Conservation (phyloP, 2,888 invertebrate genomes). For the Orthonychiurus folsomi region DNA sequence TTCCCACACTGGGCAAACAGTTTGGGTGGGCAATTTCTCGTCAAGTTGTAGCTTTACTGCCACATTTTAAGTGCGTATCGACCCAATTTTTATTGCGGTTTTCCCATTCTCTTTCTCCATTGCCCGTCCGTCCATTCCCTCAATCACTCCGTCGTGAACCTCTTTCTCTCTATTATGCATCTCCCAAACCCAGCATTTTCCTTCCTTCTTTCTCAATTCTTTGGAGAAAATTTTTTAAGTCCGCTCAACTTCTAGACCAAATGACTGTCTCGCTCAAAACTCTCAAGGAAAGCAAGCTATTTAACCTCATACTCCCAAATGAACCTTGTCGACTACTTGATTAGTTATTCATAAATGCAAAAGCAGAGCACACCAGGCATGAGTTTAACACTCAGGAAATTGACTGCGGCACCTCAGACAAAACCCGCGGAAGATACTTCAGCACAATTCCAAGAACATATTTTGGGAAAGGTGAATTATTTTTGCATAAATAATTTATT, state of each 20-base stretch:
- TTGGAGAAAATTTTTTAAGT: neutral
- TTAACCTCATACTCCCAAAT: too few species aligned
- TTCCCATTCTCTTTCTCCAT: constrained; percentile 9
- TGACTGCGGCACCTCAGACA: neutral
- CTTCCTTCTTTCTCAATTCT: neutral
- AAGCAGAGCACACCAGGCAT: neutral
- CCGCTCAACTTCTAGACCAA: neutral
- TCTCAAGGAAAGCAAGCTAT: neutral
- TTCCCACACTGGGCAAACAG: neutral
- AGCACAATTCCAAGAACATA: neutral
- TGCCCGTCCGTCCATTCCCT: neutral
- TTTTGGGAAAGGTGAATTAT: neutral
- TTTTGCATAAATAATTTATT: neutral
- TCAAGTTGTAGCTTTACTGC: constrained; percentile 1
- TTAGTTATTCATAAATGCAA: neutral
- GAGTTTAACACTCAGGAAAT: neutral
- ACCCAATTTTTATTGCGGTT: constrained; percentile 12
- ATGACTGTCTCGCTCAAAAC: neutral
- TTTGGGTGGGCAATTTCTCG: neutral
- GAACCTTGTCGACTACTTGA: neutral
- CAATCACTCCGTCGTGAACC: neutral
- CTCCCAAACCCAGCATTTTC: neutral
- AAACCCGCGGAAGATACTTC: neutral
- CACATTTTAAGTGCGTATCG: constrained; percentile 4
- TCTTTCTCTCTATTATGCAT: neutral